Conservation (phyloP, 2,797 vertebrate species). For the Sebastes itinus region DNA sequence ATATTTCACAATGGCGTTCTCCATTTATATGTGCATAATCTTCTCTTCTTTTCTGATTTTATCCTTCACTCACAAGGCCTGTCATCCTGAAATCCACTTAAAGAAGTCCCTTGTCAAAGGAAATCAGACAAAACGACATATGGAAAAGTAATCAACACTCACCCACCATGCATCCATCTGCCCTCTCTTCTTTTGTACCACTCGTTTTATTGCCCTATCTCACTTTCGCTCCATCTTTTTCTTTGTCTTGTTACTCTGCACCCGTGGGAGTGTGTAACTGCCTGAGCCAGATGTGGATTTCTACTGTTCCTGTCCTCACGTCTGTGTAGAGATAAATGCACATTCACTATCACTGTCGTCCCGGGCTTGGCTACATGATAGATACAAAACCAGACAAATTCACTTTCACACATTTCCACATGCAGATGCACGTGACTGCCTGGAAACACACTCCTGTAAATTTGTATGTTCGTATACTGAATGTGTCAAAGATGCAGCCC, state of each 20-base stretch:
- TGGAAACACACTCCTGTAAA: not conserved
- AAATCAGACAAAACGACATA: conserved; percentile 50
- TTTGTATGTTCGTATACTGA: not conserved
- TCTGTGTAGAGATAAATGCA: conserved; percentile 16
- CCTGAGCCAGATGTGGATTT: conserved; percentile 52
- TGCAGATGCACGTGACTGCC: not conserved
- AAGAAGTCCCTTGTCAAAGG: conserved; percentile 39
- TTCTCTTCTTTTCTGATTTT: conserved; percentile 40
- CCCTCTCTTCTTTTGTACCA: conserved; percentile 5
- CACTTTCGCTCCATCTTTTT: not conserved
- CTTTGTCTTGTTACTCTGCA: conserved; percentile 15
- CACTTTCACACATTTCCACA: not conserved
- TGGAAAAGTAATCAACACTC: conserved; percentile 43
- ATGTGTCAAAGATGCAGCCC: not conserved
- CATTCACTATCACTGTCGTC: not conserved
- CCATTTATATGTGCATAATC: conserved; percentile 62
- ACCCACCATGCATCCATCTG: conserved; percentile 27
- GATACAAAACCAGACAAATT: not conserved
- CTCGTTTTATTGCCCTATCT: conserved; percentile 3
- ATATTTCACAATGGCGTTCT: conserved; percentile 37
- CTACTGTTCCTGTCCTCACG: conserved; percentile 9
- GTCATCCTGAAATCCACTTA: conserved; percentile 51
- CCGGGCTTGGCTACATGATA: not conserved
- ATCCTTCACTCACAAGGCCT: conserved; percentile 44
- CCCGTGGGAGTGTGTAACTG: conserved; percentile 14